A percentile compares a stretch with the other conserved stretches of the same genome.
These are phyloP conservation scores for Gallinago stenura DNA, from an alignment of 2,797 vertebrate species.

Conservation along the genomic window DNA sequence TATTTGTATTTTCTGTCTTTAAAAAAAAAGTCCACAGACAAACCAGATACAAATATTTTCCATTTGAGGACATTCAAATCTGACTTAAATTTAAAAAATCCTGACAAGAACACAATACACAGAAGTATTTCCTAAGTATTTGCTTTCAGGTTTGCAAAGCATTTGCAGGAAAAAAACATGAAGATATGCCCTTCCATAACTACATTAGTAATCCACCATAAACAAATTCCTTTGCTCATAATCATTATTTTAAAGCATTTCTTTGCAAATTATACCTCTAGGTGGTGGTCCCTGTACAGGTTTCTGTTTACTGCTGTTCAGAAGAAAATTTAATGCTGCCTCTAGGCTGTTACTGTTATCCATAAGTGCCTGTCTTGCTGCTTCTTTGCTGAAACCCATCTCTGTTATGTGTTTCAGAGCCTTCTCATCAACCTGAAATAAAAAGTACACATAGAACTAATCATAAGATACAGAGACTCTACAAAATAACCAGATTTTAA, in stretches of 20 bases:
- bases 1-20: neutral
- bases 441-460: slow-evolving; percentile 3
- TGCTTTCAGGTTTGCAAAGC: neutral
- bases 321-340: slow-evolving; percentile 92
- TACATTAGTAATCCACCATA: neutral
- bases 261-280: slow-evolving; percentile 84
- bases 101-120: neutral
- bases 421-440: slow-evolving; percentile 92
- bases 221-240: neutral
- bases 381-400: slow-evolving; percentile 98
- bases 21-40: neutral
- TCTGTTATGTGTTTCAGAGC: slow-evolving; percentile 96
- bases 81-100: neutral
- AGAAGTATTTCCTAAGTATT: neutral
- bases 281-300: slow-evolving; percentile 79
- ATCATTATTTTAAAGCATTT: neutral
- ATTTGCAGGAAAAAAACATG: neutral
- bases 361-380: slow-evolving; percentile 93
- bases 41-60: neutral
- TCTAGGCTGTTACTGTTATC: slow-evolving; percentile 96
- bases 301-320: slow-evolving; percentile 85
- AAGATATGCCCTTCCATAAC: neutral
- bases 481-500: neutral
- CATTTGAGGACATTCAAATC: neutral
- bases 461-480: neutral